Evolutionary conservation across 2,113 vertebrate species (phyloP), one percentile per base, ranked within the genome.

Genomic region (Tichodroma muraria): DNA sequence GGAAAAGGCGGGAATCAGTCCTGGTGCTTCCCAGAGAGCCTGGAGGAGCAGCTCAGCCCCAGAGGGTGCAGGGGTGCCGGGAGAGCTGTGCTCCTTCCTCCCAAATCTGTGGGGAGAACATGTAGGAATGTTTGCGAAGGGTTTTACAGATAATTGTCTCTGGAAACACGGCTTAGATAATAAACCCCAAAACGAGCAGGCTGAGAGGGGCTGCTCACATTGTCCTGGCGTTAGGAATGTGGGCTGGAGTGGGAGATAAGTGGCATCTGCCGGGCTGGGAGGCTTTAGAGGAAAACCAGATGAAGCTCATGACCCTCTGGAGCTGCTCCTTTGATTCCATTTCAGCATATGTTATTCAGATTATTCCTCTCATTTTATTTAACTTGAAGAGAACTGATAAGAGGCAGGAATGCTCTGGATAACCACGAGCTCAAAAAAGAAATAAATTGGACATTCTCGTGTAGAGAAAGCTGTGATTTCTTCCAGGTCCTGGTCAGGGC

Each of bases 381-480:
- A 37, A 37, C 38, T 53, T 68, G 25, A 37, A 37, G 33, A 40
- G 54, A 71, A 27, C 38, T 33, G n/a, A 20, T 71, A 52, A 76
- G 47, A 76, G 52, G 24, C 28, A 59, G 38, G 77, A 59, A 28
- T 28, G 13, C 17, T 76, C 27, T 61, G 19, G 30, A 21, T 35
- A 22, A 5, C 9, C 35, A 23, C 3, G 13, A 86, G 38, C n/a
- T 49, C 42, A 9, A 27, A 56, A 84, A 54, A 18, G 25, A 35
- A 54, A 30, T 6, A n/a, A 49, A 18, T 2, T 9, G 35, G 40
- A 17, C 9, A 4, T 38, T 54, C 6, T 19, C 0, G 0, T 3
- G 1, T 4, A 33, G 45, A 37, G 45, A 49, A 45, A 65, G 7
- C 35, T 14, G 35, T 0, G 4, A 25, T 30, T 54, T 60, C 27